Evolutionary conservation across 2,113 vertebrate species (phyloP).

Genomic region (Aldabrachelys gigantea): DNA sequence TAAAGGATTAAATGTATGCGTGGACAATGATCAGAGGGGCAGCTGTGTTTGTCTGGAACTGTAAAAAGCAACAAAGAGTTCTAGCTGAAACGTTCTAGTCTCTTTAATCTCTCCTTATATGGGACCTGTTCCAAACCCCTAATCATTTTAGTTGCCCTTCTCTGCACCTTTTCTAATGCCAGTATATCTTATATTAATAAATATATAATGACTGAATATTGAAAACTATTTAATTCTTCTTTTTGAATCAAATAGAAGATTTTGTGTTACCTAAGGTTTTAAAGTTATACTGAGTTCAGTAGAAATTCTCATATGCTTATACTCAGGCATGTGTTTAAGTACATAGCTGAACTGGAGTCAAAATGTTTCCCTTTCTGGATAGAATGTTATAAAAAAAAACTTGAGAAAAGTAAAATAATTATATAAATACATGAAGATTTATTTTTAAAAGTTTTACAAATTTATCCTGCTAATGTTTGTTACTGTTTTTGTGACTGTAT

Average conservation of each 20-base stretch:
- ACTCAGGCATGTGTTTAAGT: neutral
- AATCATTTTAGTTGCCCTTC: no score
- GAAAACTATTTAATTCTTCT: neutral
- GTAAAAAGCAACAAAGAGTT: no score
- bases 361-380: neutral
- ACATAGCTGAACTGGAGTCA: neutral
- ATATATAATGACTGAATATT: neutral
- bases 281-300: neutral
- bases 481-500: conserved; percentile 2
- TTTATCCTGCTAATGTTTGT: neutral
- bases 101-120: no score
- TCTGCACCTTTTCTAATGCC: no score
- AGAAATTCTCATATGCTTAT: neutral
- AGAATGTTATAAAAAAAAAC: neutral
- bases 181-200: neutral
- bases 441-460: conserved; percentile 1
- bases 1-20: no score
- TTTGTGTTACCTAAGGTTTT: neutral
- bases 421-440: neutral
- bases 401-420: neutral
- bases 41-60: no score
- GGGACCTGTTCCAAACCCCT: no score
- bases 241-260: neutral
- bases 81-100: no score
- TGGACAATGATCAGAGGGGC: no score